Percentiles rank a stretch among this genome's conserved stretches.
These are phyloP conservation scores for Dolichopus griseipennis DNA, from an alignment of 2,888 invertebrate species.

Conservation along the genomic window DNA sequence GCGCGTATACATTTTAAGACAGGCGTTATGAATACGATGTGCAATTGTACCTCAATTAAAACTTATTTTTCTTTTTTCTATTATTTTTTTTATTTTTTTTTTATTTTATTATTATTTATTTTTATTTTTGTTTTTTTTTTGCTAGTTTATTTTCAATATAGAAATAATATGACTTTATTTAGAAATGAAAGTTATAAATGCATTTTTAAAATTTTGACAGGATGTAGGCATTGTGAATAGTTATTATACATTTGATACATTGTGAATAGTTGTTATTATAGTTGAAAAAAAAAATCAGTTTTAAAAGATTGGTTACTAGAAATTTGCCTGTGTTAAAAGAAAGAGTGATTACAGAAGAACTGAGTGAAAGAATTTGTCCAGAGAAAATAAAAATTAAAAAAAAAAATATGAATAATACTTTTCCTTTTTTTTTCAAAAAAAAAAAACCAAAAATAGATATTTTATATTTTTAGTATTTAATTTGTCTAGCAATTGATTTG, in stretches of 20 bases:
- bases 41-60: conserved; percentile 6
- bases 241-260: neutral
- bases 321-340: neutral
- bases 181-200: conserved; percentile 3
- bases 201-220: neutral
- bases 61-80: neutral
- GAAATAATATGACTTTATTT: neutral
- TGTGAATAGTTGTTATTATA: neutral
- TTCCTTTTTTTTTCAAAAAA: too few relatives aligned
- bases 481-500: too few relatives aligned
- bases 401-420: too few relatives aligned
- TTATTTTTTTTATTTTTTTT: neutral
- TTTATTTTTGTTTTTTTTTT: too few relatives aligned
- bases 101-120: neutral
- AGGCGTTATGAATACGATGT: neutral
- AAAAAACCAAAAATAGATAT: too few relatives aligned
- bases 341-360: too few relatives aligned
- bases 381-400: too few relatives aligned
- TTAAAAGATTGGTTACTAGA: neutral
- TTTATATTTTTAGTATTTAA: too few relatives aligned
- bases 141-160: neutral
- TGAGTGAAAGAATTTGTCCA: too few relatives aligned
- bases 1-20: neutral
- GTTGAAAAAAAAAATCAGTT: neutral
- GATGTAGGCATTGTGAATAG: neutral